Percentiles rank a stretch among this genome's conserved stretches.
Evolutionary conservation across 1,140 invertebrate species (phyloP).

Genomic region (Macrotrachela quadricornifera): DNA sequence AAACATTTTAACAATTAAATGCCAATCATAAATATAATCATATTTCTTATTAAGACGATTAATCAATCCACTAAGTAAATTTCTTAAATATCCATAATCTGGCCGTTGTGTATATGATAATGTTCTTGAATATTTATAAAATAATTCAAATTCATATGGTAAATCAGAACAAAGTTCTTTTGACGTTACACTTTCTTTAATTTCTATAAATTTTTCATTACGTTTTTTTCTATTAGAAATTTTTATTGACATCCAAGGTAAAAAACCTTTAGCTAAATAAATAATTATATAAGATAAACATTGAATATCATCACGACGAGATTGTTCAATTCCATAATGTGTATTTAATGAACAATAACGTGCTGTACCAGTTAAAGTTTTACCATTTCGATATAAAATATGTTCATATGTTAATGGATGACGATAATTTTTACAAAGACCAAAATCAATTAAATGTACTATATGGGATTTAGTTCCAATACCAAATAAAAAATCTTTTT

Average conservation of each 20-base stretch:
- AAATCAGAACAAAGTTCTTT: background rate
- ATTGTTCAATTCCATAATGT: slow-evolving; percentile 6
- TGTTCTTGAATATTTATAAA: background rate
- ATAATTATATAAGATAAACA: slow-evolving; percentile 6
- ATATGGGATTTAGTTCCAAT: background rate
- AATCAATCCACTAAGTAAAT: background rate
- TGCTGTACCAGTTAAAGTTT: slow-evolving; percentile 33
- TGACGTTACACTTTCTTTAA: background rate
- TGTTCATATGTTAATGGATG: slow-evolving; percentile 20
- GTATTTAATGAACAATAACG: slow-evolving; percentile 5
- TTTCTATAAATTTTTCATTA: background rate
- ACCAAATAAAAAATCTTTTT: background rate
- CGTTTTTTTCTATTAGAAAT: background rate
- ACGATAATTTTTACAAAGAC: background rate
- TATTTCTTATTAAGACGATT: background rate
- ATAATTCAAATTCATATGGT: background rate
- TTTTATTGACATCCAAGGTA: slow-evolving; percentile 12
- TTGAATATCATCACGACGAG: slow-evolving; percentile 9
- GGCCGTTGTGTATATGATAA: background rate
- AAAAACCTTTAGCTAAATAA: slow-evolving; percentile 4
- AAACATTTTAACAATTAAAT: background rate
- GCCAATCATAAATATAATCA: background rate
- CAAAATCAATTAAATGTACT: background rate
- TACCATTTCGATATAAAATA: slow-evolving; percentile 36
- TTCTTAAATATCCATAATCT: background rate